Conservation (phyloP, 2,888 invertebrate species). For the Bhutanitis thaidina region DNA sequence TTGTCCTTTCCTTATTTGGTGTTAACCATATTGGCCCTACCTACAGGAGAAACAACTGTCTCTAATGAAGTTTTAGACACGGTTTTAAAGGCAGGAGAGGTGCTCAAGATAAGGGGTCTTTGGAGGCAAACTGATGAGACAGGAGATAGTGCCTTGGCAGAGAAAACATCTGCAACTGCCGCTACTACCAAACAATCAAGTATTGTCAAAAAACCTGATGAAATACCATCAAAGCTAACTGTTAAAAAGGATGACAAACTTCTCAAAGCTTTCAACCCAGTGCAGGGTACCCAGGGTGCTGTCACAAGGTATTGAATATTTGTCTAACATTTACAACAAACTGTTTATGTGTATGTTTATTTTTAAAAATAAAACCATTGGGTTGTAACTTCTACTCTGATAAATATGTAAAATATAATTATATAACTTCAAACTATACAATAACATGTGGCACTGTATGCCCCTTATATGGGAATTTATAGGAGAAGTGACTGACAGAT, state of each 20-base stretch:
- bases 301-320: slow-evolving; percentile 46
- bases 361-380: too few relatives aligned
- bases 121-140: slow-evolving; percentile 84
- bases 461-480: too few relatives aligned
- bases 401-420: too few relatives aligned
- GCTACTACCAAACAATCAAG: slow-evolving; percentile 44
- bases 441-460: too few relatives aligned
- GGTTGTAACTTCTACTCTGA: too few relatives aligned
- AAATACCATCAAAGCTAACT: slow-evolving; percentile 53
- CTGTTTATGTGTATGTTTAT: too few relatives aligned
- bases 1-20: too few relatives aligned
- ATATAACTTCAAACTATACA: too few relatives aligned
- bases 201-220: slow-evolving; percentile 51
- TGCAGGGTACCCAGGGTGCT: slow-evolving; percentile 43
- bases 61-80: slow-evolving; percentile 91
- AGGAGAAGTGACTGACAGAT: too few relatives aligned
- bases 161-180: slow-evolving; percentile 38
- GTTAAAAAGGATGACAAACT: slow-evolving; percentile 74
- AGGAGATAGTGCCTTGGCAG: slow-evolving; percentile 46
- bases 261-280: slow-evolving; percentile 59
- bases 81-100: slow-evolving; percentile 89
- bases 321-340: too few relatives aligned
- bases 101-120: slow-evolving; percentile 88
- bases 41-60: slow-evolving; percentile 87
- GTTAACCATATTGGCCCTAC: too few relatives aligned